phyloP scores from a whole-genome alignment of 2,113 vertebrate genomes.

The Erythrocebus patas region DNA sequence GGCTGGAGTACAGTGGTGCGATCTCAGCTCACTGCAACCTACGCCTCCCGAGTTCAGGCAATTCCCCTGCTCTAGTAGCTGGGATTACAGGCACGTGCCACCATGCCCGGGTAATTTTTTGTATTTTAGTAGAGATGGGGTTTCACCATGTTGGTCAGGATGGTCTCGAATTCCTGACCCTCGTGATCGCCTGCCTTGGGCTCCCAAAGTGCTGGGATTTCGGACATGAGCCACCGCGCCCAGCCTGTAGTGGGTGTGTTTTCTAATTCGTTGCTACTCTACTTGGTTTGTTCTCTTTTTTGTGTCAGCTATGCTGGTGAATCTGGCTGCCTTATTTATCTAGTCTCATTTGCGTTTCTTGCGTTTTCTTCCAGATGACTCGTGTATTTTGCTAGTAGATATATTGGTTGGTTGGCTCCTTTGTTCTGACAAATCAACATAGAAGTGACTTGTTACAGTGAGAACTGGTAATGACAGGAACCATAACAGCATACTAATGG shows the following conservation, averaged over 20 bases:
- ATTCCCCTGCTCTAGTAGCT: no score
- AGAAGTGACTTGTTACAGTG: constrained; percentile 4
- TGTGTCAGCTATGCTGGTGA: background rate
- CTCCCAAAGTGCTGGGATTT: no score
- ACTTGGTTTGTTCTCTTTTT: background rate
- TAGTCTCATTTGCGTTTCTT: background rate
- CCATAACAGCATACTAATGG: background rate
- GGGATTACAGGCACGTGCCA: no score
- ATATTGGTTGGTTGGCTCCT: background rate
- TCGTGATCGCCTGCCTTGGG: no score
- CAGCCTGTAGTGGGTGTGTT: background rate
- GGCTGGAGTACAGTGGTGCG: no score
- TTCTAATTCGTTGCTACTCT: constrained; percentile 9
- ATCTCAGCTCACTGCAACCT: no score
- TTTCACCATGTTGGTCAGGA: no score
- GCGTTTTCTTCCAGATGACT: constrained; percentile 19
- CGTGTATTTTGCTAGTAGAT: background rate
- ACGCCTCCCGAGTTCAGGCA: no score
- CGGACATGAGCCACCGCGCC: no score
- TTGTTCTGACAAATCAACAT: constrained; percentile 9
- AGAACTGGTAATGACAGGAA: constrained; percentile 46
- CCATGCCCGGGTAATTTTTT: no score
- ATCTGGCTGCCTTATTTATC: background rate
- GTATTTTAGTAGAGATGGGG: no score
- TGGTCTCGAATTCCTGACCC: no score